A percentile compares a stretch with the other conserved stretches of the same genome.
These are phyloP conservation scores for Phyllotis vaccarum DNA, from an alignment of 2,797 vertebrate genomes.

Conservation along the genomic window DNA sequence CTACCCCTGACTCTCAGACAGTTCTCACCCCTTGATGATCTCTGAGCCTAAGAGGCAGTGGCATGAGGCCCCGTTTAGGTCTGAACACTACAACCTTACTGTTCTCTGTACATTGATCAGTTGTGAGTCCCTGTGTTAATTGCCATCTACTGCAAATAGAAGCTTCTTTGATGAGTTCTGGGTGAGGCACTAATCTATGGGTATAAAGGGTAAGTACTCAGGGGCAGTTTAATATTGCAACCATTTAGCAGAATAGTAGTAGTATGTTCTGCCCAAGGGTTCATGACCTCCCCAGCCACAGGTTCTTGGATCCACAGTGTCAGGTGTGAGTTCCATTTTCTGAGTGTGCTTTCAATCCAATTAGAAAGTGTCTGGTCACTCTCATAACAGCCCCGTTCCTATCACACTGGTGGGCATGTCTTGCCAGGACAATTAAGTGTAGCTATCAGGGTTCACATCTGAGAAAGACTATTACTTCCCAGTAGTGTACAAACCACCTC, in stretches of 20 bases:
- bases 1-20: background rate
- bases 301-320: background rate
- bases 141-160: background rate
- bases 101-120: background rate
- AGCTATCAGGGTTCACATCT: background rate
- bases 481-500: no score
- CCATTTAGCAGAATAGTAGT: background rate
- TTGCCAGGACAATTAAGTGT: background rate
- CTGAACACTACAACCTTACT: background rate
- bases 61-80: background rate
- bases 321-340: background rate
- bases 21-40: background rate
- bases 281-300: background rate
- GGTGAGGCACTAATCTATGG: background rate
- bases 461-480: background rate
- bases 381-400: background rate
- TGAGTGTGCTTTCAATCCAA: background rate
- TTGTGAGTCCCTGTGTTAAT: background rate
- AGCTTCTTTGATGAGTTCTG: background rate
- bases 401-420: background rate
- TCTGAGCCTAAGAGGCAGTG: background rate
- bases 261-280: background rate
- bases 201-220: background rate
- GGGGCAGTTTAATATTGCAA: background rate
- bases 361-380: background rate